A percentile compares a stretch with the other conserved stretches of the same genome.
Conservation (phyloP, 2,113 vertebrate genomes). For the Heterocephalus glaber region DNA sequence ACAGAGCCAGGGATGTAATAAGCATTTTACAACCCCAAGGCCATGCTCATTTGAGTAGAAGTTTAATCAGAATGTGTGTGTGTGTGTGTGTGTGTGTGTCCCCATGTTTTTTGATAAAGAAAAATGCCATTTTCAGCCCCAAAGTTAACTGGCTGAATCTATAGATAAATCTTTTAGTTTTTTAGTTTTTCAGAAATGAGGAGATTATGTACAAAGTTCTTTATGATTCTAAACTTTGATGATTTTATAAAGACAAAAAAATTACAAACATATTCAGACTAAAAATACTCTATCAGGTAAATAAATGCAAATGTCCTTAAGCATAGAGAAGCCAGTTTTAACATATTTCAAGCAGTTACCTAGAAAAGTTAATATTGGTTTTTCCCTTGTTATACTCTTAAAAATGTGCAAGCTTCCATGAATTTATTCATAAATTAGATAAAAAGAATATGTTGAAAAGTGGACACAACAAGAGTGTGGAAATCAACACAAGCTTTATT, state of each 20-base stretch:
- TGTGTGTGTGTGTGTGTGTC: neutral
- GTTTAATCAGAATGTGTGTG: neutral
- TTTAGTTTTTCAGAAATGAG: conserved; percentile 37
- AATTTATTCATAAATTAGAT: conserved; percentile 14
- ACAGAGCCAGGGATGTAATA: neutral
- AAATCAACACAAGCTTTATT: neutral
- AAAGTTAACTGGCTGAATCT: neutral
- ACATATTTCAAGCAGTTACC: neutral
- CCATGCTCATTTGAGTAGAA: neutral
- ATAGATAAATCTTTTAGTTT: neutral
- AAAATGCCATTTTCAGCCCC: neutral
- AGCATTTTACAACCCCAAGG: neutral
- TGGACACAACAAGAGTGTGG: neutral
- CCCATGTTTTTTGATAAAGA: neutral
- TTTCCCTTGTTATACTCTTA: neutral
- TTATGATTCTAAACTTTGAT: neutral
- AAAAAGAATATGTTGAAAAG: neutral
- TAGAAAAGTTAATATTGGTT: neutral
- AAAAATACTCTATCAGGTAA: neutral
- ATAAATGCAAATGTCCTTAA: neutral
- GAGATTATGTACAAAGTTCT: neutral
- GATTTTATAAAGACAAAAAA: conserved; percentile 34
- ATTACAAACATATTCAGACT: neutral
- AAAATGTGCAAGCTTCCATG: neutral
- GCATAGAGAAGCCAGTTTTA: neutral